phyloP scores from a whole-genome alignment of 2,797 vertebrate species.

The Enteromius afrohamiltoni region DNA sequence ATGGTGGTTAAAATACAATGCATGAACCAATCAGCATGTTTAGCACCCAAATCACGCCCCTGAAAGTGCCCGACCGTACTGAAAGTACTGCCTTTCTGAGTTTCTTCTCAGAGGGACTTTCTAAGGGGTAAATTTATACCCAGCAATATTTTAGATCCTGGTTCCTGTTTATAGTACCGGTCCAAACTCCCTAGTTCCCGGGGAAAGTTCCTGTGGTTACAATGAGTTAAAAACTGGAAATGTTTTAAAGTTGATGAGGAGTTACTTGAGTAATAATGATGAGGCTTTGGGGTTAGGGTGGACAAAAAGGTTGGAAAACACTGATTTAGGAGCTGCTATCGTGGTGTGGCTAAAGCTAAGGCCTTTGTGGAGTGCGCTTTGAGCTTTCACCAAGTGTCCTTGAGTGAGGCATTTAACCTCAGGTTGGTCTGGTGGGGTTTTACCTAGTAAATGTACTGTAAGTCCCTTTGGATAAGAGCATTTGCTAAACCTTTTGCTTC shows the following conservation, averaged over 20 bases:
- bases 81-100: too few species aligned
- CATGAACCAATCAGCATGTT: too few species aligned
- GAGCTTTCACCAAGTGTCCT: background rate
- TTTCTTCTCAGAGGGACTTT: too few species aligned
- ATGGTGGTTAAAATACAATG: too few species aligned
- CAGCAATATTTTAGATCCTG: too few species aligned
- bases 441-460: constrained; percentile 22
- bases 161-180: too few species aligned
- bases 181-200: too few species aligned
- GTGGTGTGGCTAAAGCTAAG: background rate
- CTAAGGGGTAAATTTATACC: too few species aligned
- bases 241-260: background rate
- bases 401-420: background rate
- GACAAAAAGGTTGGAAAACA: background rate
- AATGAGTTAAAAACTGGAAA: background rate
- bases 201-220: too few species aligned
- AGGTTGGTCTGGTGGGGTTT: background rate
- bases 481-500: constrained; percentile 3
- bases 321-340: background rate
- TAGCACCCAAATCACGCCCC: too few species aligned
- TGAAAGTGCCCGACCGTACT: too few species aligned
- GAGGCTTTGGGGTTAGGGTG: background rate
- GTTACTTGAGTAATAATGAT: background rate
- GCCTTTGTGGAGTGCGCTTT: background rate
- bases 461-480: constrained; percentile 9